Evolutionary conservation across 1,140 invertebrate genomes (phyloP).

Genomic region (Ditylenchus dipsaci): DNA sequence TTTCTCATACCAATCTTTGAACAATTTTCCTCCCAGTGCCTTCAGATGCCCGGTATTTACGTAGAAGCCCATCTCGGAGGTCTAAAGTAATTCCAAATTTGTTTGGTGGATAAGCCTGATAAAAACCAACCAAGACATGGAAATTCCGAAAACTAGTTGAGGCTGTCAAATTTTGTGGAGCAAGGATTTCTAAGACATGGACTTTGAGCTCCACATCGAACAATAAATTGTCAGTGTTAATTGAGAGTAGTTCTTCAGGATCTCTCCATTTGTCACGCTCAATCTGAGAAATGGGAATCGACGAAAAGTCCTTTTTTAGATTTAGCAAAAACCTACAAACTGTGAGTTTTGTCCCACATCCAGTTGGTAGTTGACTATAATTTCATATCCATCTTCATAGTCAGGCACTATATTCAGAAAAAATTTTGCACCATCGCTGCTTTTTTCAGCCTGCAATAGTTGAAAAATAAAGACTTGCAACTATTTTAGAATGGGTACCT

Average conservation of each 20-base stretch:
- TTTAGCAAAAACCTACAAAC: conserved; percentile 14
- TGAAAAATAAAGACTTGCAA: too few relatives aligned
- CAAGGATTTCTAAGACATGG: conserved; percentile 14
- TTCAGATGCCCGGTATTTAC: conserved; percentile 36
- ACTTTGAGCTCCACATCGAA: conserved; percentile 3
- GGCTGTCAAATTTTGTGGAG: conserved; percentile 14
- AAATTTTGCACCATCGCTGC: not conserved
- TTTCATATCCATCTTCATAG: conserved; percentile 8
- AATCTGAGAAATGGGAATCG: too few relatives aligned
- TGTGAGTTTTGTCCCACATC: conserved; percentile 9
- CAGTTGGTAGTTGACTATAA: conserved; percentile 9
- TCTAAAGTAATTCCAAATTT: conserved; percentile 16
- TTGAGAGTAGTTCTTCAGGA: not conserved
- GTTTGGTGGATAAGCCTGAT: too few relatives aligned
- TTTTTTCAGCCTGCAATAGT: not conserved
- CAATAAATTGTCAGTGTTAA: not conserved
- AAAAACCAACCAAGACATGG: conserved; percentile 11
- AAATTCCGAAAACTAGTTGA: conserved; percentile 15
- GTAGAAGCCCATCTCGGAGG: conserved; percentile 27
- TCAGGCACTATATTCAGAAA: not conserved
- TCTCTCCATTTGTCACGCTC: conserved; percentile 12
- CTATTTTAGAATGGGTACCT: too few relatives aligned
- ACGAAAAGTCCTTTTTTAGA: too few relatives aligned
- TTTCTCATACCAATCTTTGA: conserved; percentile 31
- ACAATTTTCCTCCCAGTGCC: conserved; percentile 35